These are phyloP conservation scores for Echinometra lucunter DNA, from an alignment of 53 echinoderm and acorn worm genomes.

Conservation along the genomic window DNA sequence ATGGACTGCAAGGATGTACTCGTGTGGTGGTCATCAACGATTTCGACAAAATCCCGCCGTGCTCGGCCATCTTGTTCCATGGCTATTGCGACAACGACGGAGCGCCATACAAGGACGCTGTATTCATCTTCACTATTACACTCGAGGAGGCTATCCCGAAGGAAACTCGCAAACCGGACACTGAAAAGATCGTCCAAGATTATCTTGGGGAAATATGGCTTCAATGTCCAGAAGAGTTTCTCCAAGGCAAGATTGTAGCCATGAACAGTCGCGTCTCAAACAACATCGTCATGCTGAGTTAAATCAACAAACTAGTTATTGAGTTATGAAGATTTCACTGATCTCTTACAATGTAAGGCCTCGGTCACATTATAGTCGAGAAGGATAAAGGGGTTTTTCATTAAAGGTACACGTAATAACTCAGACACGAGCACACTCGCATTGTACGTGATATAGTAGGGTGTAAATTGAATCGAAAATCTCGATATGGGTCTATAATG, in stretches of 20 bases:
- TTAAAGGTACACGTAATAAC: no score
- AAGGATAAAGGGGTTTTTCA: no score
- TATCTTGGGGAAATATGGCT: slow-evolving; percentile 58
- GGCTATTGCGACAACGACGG: slow-evolving; percentile 92
- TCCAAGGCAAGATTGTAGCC: slow-evolving; percentile 78
- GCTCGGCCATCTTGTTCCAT: slow-evolving; percentile 86
- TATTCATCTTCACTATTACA: slow-evolving; percentile 77
- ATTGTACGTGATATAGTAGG: no score
- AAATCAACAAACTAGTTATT: neutral
- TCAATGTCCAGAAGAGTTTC: slow-evolving; percentile 70
- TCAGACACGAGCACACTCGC: no score
- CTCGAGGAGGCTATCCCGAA: neutral
- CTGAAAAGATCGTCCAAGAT: slow-evolving; percentile 43
- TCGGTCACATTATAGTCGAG: no score
- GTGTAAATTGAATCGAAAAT: no score
- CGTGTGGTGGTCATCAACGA: slow-evolving; percentile 70
- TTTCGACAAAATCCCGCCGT: slow-evolving; percentile 81
- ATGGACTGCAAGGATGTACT: neutral
- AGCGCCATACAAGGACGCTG: slow-evolving; percentile 85
- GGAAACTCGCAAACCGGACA: neutral
- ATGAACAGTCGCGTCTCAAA: slow-evolving; percentile 90
- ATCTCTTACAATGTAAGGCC: no score
- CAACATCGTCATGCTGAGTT: slow-evolving; percentile 79
- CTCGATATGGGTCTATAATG: no score
- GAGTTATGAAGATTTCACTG: no score